These are phyloP conservation scores for Xylophagus ater DNA, from an alignment of 2,888 invertebrate genomes.

Conservation along the genomic window DNA sequence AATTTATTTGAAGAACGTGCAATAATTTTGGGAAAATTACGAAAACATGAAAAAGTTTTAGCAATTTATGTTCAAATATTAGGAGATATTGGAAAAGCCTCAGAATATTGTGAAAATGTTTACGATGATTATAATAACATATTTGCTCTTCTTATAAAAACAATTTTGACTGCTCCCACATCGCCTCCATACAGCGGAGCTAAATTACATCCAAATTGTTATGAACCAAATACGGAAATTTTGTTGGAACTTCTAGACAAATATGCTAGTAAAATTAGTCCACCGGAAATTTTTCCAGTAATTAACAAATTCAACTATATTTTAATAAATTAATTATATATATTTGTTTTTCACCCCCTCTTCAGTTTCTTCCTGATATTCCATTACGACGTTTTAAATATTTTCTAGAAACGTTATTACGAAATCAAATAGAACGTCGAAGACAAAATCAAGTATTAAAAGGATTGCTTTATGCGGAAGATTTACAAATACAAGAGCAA, in stretches of 20 bases:
- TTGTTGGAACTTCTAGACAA: slow-evolving; percentile 72
- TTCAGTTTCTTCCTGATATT: slow-evolving; percentile 66
- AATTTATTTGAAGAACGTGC: slow-evolving; percentile 86
- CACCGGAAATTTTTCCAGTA: slow-evolving; percentile 52
- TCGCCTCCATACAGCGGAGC: slow-evolving; percentile 33
- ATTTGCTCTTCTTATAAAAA: slow-evolving; percentile 35
- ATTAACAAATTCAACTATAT: slow-evolving; percentile 14
- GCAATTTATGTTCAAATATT: slow-evolving; percentile 85
- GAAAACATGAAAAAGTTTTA: slow-evolving; percentile 83
- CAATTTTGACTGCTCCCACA: slow-evolving; percentile 42
- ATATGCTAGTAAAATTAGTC: slow-evolving; percentile 75
- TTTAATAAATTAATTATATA: background rate
- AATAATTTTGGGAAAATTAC: slow-evolving; percentile 81
- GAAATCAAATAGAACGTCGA: slow-evolving; percentile 59
- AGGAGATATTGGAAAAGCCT: slow-evolving; percentile 72
- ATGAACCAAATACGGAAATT: slow-evolving; percentile 63
- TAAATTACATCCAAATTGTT: slow-evolving; percentile 47
- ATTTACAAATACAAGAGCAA: slow-evolving; percentile 67
- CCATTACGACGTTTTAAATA: slow-evolving; percentile 63
- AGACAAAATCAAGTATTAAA: slow-evolving; percentile 68
- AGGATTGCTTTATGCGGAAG: slow-evolving; percentile 74
- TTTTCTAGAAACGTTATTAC: slow-evolving; percentile 69
- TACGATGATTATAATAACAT: slow-evolving; percentile 40
- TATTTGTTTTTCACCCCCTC: slow-evolving; percentile 15
- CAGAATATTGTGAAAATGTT: slow-evolving; percentile 70